Evolutionary conservation across 2,113 vertebrate genomes (phyloP).

Genomic region (Prionailurus viverrinus): DNA sequence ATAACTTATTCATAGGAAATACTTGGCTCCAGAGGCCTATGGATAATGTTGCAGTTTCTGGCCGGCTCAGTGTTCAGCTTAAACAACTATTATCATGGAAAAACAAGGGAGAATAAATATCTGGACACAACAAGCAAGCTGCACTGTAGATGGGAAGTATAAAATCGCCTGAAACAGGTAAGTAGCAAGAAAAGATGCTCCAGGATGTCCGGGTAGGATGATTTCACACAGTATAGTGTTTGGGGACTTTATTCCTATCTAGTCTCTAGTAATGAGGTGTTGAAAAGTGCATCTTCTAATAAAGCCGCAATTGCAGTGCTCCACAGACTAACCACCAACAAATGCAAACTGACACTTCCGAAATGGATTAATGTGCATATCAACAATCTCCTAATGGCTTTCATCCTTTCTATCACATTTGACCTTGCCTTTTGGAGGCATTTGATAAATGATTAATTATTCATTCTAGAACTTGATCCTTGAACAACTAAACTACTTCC

Average conservation of each 20-base stretch:
- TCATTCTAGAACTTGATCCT: slow-evolving; percentile 81
- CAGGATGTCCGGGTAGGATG: background rate
- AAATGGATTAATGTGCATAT: slow-evolving; percentile 76
- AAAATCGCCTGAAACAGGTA: background rate
- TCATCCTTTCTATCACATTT: slow-evolving; percentile 80
- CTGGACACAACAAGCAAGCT: background rate
- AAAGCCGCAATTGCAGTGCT: slow-evolving; percentile 31
- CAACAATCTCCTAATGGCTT: slow-evolving; percentile 82
- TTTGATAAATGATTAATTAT: slow-evolving; percentile 83
- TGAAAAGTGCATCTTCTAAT: slow-evolving; percentile 72
- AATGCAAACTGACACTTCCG: slow-evolving; percentile 79
- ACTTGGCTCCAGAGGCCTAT: background rate
- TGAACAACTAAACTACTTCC: slow-evolving; percentile 83
- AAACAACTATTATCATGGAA: background rate
- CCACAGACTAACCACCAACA: slow-evolving; percentile 65
- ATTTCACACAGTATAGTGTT: background rate
- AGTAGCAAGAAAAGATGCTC: background rate
- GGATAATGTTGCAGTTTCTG: background rate
- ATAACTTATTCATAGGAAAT: background rate
- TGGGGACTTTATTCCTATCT: background rate
- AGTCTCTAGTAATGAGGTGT: slow-evolving; percentile 39
- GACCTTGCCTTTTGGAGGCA: slow-evolving; percentile 81
- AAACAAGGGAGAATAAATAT: background rate
- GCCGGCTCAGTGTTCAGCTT: background rate
- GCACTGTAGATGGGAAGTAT: background rate